phyloP scores from a whole-genome alignment of 1,140 invertebrate species.

The Drosophila sulfurigaster region DNA sequence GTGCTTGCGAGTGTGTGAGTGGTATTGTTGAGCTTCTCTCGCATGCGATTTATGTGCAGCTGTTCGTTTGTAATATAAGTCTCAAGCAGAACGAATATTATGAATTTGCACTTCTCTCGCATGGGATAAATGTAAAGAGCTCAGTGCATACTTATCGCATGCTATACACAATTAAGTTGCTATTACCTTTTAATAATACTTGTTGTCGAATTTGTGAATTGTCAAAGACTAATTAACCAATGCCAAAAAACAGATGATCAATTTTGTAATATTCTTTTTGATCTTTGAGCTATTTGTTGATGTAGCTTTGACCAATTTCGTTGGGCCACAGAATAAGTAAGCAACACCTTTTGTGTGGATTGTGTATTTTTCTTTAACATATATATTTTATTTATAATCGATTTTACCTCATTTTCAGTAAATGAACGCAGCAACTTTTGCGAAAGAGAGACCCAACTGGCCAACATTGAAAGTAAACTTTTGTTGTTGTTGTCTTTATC shows the following conservation, averaged over 20 bases:
- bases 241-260: constrained; percentile 55
- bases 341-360: constrained; percentile 12
- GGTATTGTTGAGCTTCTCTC: background rate
- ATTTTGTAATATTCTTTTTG: constrained; percentile 53
- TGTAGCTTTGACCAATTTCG: constrained; percentile 36
- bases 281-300: constrained; percentile 23
- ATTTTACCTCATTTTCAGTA: background rate
- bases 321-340: constrained; percentile 21
- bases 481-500: background rate
- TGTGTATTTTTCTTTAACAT: background rate
- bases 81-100: background rate
- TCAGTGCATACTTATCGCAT: constrained; percentile 41
- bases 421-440: constrained; percentile 8
- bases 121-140: background rate
- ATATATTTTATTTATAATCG: background rate
- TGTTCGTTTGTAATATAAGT: background rate
- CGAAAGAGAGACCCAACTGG: background rate
- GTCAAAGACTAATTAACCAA: constrained; percentile 45
- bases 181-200: constrained; percentile 15
- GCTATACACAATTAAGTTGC: constrained; percentile 26
- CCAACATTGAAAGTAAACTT: background rate
- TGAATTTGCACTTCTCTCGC: background rate
- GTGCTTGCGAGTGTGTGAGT: constrained; percentile 12
- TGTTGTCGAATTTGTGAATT: constrained; percentile 51
- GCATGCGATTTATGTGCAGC: constrained; percentile 5